phyloP scores from a whole-genome alignment of 2,797 vertebrate genomes.

The Knipowitschia caucasica region DNA sequence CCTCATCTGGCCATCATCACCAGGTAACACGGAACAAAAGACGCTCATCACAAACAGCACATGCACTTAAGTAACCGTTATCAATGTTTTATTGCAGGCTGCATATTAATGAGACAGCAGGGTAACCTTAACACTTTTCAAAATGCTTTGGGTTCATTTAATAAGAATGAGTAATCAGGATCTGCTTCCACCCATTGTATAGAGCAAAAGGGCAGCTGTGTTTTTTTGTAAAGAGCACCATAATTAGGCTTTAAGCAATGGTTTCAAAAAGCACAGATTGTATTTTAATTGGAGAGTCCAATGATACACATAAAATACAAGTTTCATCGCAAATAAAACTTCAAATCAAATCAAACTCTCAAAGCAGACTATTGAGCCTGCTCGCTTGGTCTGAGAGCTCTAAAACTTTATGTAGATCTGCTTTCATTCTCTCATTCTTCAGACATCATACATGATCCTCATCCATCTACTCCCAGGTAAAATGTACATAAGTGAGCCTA shows the following conservation, averaged over 20 bases:
- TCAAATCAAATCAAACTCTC: too few relatives aligned
- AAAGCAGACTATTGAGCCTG: too few relatives aligned
- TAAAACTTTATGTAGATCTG: too few relatives aligned
- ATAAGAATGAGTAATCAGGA: background rate
- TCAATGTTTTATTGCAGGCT: background rate
- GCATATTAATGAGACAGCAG: background rate
- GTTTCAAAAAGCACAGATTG: background rate
- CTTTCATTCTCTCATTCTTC: too few relatives aligned
- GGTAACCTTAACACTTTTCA: background rate
- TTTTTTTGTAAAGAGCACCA: background rate
- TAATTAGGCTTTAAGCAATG: background rate
- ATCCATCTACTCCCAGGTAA: too few relatives aligned
- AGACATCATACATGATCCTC: too few relatives aligned
- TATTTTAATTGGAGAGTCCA: background rate
- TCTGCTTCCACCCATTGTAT: background rate
- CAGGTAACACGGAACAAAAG: constrained; percentile 72
- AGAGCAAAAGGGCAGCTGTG: background rate
- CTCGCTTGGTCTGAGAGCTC: too few relatives aligned
- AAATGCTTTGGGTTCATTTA: background rate
- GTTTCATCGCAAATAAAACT: too few relatives aligned
- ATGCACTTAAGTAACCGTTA: too few relatives aligned
- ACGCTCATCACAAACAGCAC: background rate
- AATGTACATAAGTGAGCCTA: too few relatives aligned
- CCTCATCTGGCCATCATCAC: constrained; percentile 98
- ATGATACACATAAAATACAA: background rate